These are phyloP conservation scores for Mohoua ochrocephala DNA, from an alignment of 2,113 vertebrate species.

Conservation along the genomic window DNA sequence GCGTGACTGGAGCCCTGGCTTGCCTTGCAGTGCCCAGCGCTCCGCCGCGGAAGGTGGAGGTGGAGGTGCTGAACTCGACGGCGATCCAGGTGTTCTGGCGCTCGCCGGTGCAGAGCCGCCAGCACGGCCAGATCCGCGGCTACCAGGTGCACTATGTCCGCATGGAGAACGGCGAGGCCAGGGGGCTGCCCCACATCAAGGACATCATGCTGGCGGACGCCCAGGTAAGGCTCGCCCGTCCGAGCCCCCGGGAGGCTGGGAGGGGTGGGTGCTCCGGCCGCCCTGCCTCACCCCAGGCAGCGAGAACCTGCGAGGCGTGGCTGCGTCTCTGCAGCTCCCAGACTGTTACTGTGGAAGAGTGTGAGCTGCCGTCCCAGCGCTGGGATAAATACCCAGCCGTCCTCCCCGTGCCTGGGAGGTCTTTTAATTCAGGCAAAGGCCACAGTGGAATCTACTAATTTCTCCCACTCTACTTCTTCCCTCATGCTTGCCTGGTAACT, in stretches of 20 bases:
- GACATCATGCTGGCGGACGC: slow-evolving; percentile 96
- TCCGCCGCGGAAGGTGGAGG: slow-evolving; percentile 91
- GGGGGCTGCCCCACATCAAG: slow-evolving; percentile 91
- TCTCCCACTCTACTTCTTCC: slow-evolving; percentile 36
- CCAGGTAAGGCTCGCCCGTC: slow-evolving; percentile 74
- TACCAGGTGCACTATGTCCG: slow-evolving; percentile 97
- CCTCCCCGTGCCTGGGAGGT: neutral
- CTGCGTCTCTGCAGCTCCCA: neutral
- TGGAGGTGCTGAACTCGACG: slow-evolving; percentile 93
- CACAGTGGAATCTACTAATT: slow-evolving; percentile 5
- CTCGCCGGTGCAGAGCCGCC: slow-evolving; percentile 85
- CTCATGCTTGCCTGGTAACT: slow-evolving; percentile 27
- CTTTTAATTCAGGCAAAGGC: slow-evolving; percentile 16
- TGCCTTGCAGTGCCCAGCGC: slow-evolving; percentile 87
- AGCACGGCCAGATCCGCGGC: slow-evolving; percentile 95
- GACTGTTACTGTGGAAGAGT: neutral
- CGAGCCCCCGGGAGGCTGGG: rapidly evolving
- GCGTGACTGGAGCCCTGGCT: neutral
- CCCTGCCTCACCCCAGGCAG: neutral
- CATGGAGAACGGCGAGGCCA: slow-evolving; percentile 92
- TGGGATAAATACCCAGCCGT: neutral
- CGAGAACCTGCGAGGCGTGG: neutral
- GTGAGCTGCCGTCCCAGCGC: neutral
- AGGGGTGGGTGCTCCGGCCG: neutral
- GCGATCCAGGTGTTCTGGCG: slow-evolving; percentile 96